These are phyloP conservation scores for Oreotrochilus melanogaster DNA, from an alignment of 2,113 vertebrate genomes.

Conservation along the genomic window DNA sequence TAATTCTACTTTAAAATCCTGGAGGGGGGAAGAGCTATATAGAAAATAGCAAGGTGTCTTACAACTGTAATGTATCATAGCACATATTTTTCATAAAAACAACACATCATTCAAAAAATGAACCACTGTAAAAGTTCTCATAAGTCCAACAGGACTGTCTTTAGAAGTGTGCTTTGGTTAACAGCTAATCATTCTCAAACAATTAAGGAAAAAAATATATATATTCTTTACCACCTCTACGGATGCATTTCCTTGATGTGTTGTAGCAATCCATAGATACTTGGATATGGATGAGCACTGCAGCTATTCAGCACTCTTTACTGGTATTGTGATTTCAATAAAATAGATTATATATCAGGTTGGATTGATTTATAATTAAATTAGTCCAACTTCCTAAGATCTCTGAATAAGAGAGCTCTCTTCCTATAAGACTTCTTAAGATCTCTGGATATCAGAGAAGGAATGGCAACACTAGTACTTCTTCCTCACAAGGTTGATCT, in stretches of 20 bases:
- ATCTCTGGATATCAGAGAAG: conserved; percentile 16
- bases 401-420: conserved; percentile 9
- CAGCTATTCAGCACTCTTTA: neutral
- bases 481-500: neutral
- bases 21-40: conserved; percentile 33
- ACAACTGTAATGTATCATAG: conserved; percentile 17
- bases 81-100: conserved; percentile 31
- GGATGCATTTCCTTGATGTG: conserved; percentile 44
- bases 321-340: neutral
- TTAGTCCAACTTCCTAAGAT: conserved; percentile 11
- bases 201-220: conserved; percentile 48
- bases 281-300: neutral
- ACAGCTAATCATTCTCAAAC: conserved; percentile 73
- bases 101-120: conserved; percentile 40
- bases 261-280: neutral
- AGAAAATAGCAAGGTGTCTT: conserved; percentile 62
- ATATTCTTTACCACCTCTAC: conserved; percentile 36
- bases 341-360: neutral
- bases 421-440: neutral
- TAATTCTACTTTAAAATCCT: conserved; percentile 63
- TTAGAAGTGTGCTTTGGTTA: conserved; percentile 76
- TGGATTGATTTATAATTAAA: conserved; percentile 12
- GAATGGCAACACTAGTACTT: neutral
- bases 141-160: conserved; percentile 50
- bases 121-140: neutral